A percentile compares a stretch with the other conserved stretches of the same genome.
phyloP scores from a whole-genome alignment of 2,888 invertebrate species.

The Philereme vetulata region DNA sequence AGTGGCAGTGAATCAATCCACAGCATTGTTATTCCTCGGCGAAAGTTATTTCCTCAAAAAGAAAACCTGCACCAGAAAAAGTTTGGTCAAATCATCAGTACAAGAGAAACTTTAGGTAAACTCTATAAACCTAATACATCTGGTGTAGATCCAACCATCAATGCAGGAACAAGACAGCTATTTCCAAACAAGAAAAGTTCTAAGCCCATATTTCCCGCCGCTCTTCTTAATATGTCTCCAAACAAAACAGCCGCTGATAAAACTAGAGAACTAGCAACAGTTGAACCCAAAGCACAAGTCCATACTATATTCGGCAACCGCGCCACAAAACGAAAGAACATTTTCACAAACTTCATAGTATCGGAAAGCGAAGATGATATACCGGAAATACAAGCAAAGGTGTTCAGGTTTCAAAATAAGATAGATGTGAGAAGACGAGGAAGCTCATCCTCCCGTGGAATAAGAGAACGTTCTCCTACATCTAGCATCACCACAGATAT shows the following conservation, averaged over 20 bases:
- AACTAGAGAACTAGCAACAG: constrained; percentile 50
- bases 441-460: constrained; percentile 39
- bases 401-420: constrained; percentile 60
- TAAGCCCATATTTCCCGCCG: constrained; percentile 62
- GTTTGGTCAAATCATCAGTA: constrained; percentile 52
- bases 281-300: constrained; percentile 49
- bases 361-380: constrained; percentile 74
- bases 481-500: constrained; percentile 64
- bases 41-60: constrained; percentile 65
- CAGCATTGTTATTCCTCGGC: constrained; percentile 71
- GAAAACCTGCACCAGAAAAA: constrained; percentile 54
- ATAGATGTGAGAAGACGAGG: constrained; percentile 38
- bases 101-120: constrained; percentile 56
- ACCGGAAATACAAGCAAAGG: constrained; percentile 62
- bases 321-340: constrained; percentile 62
- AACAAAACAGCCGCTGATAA: constrained; percentile 59
- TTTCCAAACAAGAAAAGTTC: constrained; percentile 54
- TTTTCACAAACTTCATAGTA: constrained; percentile 65
- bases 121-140: constrained; percentile 48
- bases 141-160: constrained; percentile 51
- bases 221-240: constrained; percentile 58
- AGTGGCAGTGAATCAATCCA: constrained; percentile 71
- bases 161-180: constrained; percentile 56
- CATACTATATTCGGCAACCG: constrained; percentile 63
- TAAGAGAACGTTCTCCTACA: constrained; percentile 52